These are phyloP conservation scores for Hydropotes inermis DNA, from an alignment of 2,113 vertebrate species.

Conservation along the genomic window DNA sequence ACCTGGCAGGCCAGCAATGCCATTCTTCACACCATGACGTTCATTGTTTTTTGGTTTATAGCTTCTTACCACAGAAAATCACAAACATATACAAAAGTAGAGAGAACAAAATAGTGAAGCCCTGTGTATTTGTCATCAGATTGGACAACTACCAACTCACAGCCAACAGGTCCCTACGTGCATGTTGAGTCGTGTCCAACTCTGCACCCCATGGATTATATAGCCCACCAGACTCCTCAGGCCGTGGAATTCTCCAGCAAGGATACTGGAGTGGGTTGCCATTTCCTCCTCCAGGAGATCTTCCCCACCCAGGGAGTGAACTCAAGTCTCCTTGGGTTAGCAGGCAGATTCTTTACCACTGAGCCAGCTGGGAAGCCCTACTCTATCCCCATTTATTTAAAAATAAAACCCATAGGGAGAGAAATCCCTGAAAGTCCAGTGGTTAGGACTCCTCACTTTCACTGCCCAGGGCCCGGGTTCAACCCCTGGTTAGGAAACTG, in stretches of 20 bases:
- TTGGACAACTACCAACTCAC: neutral
- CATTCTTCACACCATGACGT: neutral
- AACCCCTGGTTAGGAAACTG: neutral
- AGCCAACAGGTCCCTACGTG: neutral
- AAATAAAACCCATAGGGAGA: neutral
- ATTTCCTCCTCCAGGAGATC: neutral
- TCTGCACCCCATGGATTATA: neutral
- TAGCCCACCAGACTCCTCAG: neutral
- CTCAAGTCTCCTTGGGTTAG: neutral
- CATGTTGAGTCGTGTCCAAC: neutral
- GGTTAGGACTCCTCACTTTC: neutral
- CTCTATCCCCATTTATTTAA: neutral
- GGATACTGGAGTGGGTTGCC: neutral
- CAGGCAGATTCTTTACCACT: neutral
- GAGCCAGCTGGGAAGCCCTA: neutral
- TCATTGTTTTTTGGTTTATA: neutral
- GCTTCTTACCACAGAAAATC: neutral
- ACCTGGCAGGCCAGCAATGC: neutral
- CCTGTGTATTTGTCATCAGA: too few species aligned
- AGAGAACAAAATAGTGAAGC: neutral
- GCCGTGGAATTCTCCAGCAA: neutral
- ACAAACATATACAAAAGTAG: neutral
- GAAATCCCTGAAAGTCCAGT: neutral
- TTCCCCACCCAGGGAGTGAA: neutral
- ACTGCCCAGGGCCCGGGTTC: neutral